Base-by-base conservation (phyloP, 1,140 invertebrate species). In the Meloidogyne chitwoodi region DNA sequence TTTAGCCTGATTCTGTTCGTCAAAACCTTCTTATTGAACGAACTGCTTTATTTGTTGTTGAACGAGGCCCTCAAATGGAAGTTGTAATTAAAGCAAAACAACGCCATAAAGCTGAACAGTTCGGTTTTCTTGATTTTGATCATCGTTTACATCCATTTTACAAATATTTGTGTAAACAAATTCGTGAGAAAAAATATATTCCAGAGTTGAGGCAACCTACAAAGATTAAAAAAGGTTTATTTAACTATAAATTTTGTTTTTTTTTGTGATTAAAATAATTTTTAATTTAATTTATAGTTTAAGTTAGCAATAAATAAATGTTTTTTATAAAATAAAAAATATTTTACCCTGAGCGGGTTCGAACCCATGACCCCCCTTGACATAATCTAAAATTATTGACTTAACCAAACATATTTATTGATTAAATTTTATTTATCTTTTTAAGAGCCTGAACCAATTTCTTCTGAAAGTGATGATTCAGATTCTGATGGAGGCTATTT, bases 31-130 rank as follows among this genome's bases (percentile, higher is more conserved):
- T 97, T 70, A 97, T 99, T 84, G 94, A 96, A 86, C 97, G 95
- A 89, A 99, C 96, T 0, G 95, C 96, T 0, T 89, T 91, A 68
- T 98, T 98, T 89, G 94, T 99, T 78, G 92, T 93, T 76, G 90
- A 91, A 63, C 95, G 98, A 88, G 96, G 95, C 0, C 90, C 91
- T 38, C 96, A 99, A 89, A 97, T 98, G 95, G 96, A 99, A 89
- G 96, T 99, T 71, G 90, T 98, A 0, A 92, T 99, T 73, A 98
- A 97, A 89, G 93, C 94, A 11, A 98, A 98, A 88, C 96, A 99
- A 88, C 90, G 93, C 0, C 92, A 92, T 80, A 99, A 98, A 89
- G 90, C 92, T 2, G 77, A 83, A 38, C 93, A 95, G 88, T 99
- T 99, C 89, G 90, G 92, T 68, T 99, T 99, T 88, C 90, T 99